Base-by-base conservation (phyloP, 2,797 vertebrate genomes). In the Fundulus diaphanus region DNA sequence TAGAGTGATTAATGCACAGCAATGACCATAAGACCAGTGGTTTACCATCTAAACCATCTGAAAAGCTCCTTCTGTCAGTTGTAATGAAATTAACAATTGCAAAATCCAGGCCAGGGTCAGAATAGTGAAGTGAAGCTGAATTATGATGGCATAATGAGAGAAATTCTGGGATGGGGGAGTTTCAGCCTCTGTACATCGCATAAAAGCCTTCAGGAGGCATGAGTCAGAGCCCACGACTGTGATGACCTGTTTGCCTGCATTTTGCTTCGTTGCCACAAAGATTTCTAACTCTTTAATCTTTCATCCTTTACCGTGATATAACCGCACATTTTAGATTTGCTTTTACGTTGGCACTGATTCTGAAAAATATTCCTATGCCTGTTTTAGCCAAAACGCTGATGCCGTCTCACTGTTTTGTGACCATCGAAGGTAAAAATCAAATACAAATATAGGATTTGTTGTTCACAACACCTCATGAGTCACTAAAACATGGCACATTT, bases 151-250 rank as follows among this genome's bases (percentile, higher is more conserved):
- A 54, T 57, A 82, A 83, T 52, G 40, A 78, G 72, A 82, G 74
- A 74, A 68, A 77, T 70, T 74, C 72, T 70, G 70, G 48, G 49
- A 74, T 54, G 63, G 79, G 68, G 73, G 78, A 79, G 87, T 61
- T 44, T 83, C 83, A 79, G 83, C 74, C 77, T 77, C 82, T 33
- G 70, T 70, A 75, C 88, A 82, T 85, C 37, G 40, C 87, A 88
- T 80, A 76, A 85, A 85, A 80, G 88, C 85, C 91, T 77, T 77
- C 76, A 74, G 85, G 87, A 85, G 69, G 61, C 46, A 59, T 91
- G 89, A 90, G 85, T 93, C 91, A 90, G 27, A 84, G n/a, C 65
- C 48, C 66, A 68, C 83, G 75, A 90, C 72, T 73, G 79, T 29
- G 68, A 76, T 84, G 84, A 84, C 82, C 82, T 77, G 84, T 77